Base-by-base conservation (phyloP, 2,888 invertebrate genomes). In the Drosophila paracracens region DNA sequence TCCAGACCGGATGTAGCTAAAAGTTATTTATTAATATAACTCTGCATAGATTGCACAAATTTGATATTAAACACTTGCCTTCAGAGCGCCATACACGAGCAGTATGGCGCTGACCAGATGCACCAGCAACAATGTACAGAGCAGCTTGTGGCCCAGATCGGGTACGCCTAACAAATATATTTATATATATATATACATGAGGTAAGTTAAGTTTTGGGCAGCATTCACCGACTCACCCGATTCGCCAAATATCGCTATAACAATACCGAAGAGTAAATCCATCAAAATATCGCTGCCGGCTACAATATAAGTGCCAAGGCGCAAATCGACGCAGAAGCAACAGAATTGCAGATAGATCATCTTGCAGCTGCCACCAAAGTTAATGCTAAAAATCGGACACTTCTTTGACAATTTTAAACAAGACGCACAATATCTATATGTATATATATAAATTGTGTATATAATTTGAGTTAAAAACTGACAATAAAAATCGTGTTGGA, bases 341-440 rank as follows among this genome's bases (percentile, higher is more conserved):
- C 61, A 86, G 31, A 54, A 71, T 43, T 87, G 82, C 36, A 87
- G 63, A 29, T 86, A 86, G 10, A 86, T 89, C 89, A 86, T 86
- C 25, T 66, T 75, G 53, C 2, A 18, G 25, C 18, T 29, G 8
- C 11, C 21, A 29, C 21, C 16, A 35, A 43, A 21, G n/a, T 43
- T 21, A 21, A 43, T 43, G 43, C n/a, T 25, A 25, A 2, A 8
- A 43, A 21, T 43, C 40, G 40, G 11, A 43, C 11, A 21, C 11
- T 11, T 11, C 40, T n/a, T 10, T 13, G 43, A 2, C 1, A 43
- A 21, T 21, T 25, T 16, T 16, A 8, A 46, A 25, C 8, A 36
- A 7, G 2, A 18, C 36, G 18, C 36, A 36, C 18, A 18, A 18
- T 36, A 36, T 36, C 36, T 11, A 31, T 53, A 16, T 53, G 16